These are phyloP conservation scores for Caenorhabditis uteleia DNA, from an alignment of 2,888 invertebrate species.

Conservation along the genomic window DNA sequence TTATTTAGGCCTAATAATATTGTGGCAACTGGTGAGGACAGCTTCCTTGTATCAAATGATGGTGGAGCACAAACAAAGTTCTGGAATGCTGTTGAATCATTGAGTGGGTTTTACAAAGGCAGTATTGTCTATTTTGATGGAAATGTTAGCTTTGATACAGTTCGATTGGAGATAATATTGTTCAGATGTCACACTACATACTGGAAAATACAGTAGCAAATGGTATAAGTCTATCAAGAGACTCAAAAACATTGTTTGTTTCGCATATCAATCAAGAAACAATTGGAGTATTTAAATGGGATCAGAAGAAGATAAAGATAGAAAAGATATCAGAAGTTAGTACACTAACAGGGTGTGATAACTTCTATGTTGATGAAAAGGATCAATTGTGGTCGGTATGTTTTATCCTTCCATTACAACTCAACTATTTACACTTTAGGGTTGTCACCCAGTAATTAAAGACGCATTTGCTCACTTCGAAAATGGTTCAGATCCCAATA, in stretches of 20 bases:
- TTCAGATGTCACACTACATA: conserved; percentile 30
- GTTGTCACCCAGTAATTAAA: conserved; percentile 42
- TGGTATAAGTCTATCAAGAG: conserved; percentile 43
- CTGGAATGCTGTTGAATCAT: conserved; percentile 30
- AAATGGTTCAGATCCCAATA: conserved; percentile 5
- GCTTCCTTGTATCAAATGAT: conserved; percentile 50
- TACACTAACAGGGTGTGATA: conserved; percentile 38
- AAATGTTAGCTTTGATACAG: conserved; percentile 15
- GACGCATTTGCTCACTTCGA: conserved; percentile 25
- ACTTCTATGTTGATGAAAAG: conserved; percentile 39
- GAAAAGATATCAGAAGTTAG: conserved; percentile 15
- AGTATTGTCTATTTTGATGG: conserved; percentile 48
- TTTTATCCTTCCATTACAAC: neutral
- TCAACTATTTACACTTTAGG: too few relatives aligned
- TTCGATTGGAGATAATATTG: too few relatives aligned
- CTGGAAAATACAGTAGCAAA: conserved; percentile 33
- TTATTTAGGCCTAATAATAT: conserved; percentile 52
- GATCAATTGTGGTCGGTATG: conserved; percentile 40
- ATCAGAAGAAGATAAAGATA: conserved; percentile 8
- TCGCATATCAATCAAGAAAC: conserved; percentile 38
- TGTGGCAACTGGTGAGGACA: conserved; percentile 39
- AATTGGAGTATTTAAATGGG: conserved; percentile 34
- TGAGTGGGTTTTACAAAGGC: conserved; percentile 36
- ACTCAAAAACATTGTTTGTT: conserved; percentile 39
- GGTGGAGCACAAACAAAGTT: conserved; percentile 40